These are phyloP conservation scores for Thamnophis elegans DNA, from an alignment of 2,797 vertebrate genomes.

Conservation along the genomic window DNA sequence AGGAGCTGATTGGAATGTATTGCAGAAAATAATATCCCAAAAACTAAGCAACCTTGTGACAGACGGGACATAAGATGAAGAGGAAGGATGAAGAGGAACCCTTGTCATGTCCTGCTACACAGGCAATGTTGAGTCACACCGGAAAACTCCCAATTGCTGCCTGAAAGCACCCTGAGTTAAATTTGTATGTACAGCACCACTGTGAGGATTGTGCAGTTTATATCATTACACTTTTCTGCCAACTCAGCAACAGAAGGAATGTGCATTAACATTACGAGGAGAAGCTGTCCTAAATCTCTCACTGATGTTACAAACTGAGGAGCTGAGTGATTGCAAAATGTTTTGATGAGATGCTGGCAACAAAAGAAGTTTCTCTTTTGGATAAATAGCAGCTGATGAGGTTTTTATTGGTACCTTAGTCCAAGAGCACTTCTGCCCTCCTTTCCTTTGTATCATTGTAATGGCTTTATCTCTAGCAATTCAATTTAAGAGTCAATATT, in stretches of 20 bases:
- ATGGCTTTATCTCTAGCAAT: not conserved
- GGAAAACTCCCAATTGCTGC: not conserved
- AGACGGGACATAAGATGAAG: not conserved
- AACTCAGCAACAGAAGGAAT: not conserved
- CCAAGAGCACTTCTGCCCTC: not conserved
- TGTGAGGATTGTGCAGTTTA: not conserved
- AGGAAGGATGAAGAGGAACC: not conserved
- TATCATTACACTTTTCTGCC: not conserved
- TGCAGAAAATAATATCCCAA: not conserved
- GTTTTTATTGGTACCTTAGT: not conserved
- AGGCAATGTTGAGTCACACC: not conserved
- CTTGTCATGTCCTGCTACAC: not conserved
- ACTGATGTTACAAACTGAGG: not conserved
- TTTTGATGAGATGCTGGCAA: not conserved
- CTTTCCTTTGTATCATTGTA: not conserved
- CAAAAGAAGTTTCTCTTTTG: not conserved
- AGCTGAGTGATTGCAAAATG: not conserved
- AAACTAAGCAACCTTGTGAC: not conserved
- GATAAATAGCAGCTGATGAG: not conserved
- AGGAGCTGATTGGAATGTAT: not conserved
- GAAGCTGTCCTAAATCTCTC: not conserved
- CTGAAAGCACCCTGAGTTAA: not conserved
- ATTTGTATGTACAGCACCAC: not conserved
- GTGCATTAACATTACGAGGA: not conserved
- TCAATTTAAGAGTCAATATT: not conserved